Evolutionary conservation across 2,113 vertebrate genomes (phyloP).

Genomic region (Physeter macrocephalus): DNA sequence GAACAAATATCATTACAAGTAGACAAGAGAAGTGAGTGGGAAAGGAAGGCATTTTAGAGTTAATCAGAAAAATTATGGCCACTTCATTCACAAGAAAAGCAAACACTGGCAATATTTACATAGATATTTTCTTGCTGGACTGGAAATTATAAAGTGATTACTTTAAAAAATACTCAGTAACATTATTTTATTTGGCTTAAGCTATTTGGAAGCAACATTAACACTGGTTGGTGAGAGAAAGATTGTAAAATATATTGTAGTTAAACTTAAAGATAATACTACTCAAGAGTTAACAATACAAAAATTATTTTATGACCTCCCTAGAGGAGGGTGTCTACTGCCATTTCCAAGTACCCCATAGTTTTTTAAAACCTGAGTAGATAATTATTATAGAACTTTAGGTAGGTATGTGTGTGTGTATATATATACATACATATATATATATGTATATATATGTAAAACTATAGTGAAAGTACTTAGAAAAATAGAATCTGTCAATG

Average conservation of each 20-base stretch:
- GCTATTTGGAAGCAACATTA: not conserved
- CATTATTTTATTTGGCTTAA: not conserved
- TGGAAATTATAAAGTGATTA: not conserved
- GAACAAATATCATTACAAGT: not conserved
- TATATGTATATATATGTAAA: not conserved
- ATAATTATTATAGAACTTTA: not conserved
- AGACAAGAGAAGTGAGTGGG: not conserved
- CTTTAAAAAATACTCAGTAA: not conserved
- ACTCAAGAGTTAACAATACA: not conserved
- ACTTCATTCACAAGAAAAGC: not conserved
- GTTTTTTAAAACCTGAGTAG: not conserved
- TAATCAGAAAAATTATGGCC: not conserved
- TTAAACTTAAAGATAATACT: not conserved
- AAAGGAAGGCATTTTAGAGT: not conserved
- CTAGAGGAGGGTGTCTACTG: not conserved
- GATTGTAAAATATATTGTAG: not conserved
- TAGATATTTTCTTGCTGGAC: not conserved
- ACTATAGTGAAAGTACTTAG: not conserved
- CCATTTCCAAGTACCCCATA: not conserved
- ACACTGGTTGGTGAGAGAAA: not conserved
- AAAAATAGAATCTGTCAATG: not conserved
- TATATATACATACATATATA: not conserved
- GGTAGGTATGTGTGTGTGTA: not conserved
- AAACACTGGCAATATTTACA: not conserved
- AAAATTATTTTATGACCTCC: not conserved